Evolutionary conservation across 1,140 invertebrate species (phyloP).

Genomic region (Sarcophaga bullata): DNA sequence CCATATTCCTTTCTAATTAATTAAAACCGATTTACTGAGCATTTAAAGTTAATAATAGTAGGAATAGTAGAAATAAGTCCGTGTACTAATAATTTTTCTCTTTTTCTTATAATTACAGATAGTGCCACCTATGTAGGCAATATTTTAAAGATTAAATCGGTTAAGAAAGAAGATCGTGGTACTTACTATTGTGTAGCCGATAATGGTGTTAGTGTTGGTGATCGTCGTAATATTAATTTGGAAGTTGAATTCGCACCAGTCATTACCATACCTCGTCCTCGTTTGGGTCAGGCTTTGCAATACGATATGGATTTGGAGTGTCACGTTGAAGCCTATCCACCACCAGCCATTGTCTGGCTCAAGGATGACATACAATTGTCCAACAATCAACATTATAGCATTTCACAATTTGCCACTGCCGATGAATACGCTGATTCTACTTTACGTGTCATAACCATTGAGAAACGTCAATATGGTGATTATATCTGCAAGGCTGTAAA

Average conservation of each 20-base stretch:
- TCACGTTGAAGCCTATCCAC: constrained; percentile 91
- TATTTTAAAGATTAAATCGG: constrained; percentile 79
- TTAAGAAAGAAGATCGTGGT: constrained; percentile 89
- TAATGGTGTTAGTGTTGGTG: constrained; percentile 87
- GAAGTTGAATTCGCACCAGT: constrained; percentile 91
- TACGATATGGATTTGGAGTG: constrained; percentile 94
- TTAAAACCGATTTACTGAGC: too few relatives aligned
- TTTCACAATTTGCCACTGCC: constrained; percentile 88
- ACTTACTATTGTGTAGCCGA: constrained; percentile 95
- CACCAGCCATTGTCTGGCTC: constrained; percentile 86
- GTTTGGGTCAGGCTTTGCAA: constrained; percentile 86
- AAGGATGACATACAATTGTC: constrained; percentile 83
- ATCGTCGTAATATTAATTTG: constrained; percentile 85
- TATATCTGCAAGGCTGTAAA: constrained; percentile 90
- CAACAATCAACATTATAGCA: constrained; percentile 90
- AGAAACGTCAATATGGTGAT: constrained; percentile 88
- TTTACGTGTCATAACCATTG: constrained; percentile 87
- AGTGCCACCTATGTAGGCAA: constrained; percentile 77
- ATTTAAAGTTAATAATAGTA: too few relatives aligned
- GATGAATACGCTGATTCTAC: constrained; percentile 92
- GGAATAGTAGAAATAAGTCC: not conserved
- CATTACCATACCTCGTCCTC: constrained; percentile 81
- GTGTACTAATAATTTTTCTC: not conserved
- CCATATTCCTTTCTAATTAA: too few relatives aligned
- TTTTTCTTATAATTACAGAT: constrained; percentile 51